Base-by-base conservation (phyloP, 35 echinoderm and acorn worm species). In the Lytechinus variegatus region DNA sequence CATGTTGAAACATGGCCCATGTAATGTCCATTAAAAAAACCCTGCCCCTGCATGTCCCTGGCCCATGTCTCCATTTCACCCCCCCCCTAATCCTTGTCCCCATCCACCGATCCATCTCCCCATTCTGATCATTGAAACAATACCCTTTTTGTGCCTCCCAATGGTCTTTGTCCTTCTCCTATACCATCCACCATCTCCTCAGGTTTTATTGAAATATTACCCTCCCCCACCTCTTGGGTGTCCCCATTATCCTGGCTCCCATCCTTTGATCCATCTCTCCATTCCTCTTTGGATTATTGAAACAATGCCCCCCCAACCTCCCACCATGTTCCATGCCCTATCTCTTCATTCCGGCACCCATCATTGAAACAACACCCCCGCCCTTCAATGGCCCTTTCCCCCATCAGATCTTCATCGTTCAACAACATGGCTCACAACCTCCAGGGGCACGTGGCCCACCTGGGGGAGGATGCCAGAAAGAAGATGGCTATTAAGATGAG, bases 401-500 rank as follows among this genome's bases (percentile, higher is more conserved):
- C 53, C 88, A 86, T 19, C 94, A 96, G 87, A 90, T 89, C 54
- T 27, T 54, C 89, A 53, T 96, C 94, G 27, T 96, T 95, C 87
- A 94, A 61, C 96, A 57, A 89, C 88, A 27, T 92, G 94, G 66
- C 96, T 61, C 29, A 89, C 89, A 54, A 97, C 52, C 86, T 95
- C 60, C 56, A 91, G 8, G 93, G 94, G 54, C 91, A 55, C 3
- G 66, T 93, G 52, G 93, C 61, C 9, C 95, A 95, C 89, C 55
- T 97, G 13, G 56, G 90, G 16, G 96, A 95, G 19, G 97, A 98
- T 54, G 94, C 94, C 52, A 87, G 95, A 57, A 52, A 57, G 54
- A 94, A 95, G 5, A 56, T 98, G 33, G 94, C 95, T 60, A 98
- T 94, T 53, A 98, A 96, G 92, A 86, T 98, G 44, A 96, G 97